A percentile compares a stretch with the other conserved stretches of the same genome.
phyloP scores from a whole-genome alignment of 1,140 invertebrate species.

The Rhagoletis pomonella region DNA sequence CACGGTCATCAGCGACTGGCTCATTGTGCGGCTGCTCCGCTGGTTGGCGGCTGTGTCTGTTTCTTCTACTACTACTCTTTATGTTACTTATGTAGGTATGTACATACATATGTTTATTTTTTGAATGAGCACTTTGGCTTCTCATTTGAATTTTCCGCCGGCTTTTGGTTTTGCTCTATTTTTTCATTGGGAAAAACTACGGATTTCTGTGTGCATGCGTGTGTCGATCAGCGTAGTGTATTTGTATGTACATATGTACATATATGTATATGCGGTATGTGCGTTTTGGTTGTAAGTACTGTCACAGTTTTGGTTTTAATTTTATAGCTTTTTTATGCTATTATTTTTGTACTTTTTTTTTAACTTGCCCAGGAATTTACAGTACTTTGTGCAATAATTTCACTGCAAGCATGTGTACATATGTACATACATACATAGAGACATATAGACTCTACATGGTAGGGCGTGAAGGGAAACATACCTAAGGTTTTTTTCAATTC shows the following conservation, averaged over 20 bases:
- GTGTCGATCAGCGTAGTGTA: not conserved
- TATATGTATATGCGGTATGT: not conserved
- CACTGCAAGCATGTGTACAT: not conserved
- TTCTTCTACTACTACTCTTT: not conserved
- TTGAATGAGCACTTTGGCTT: slow-evolving; percentile 20
- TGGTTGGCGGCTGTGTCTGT: not conserved
- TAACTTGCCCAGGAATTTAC: slow-evolving; percentile 26
- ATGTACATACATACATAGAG: no score
- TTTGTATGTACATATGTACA: not conserved
- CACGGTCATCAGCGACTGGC: not conserved
- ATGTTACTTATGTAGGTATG: slow-evolving; percentile 4
- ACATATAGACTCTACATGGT: no score
- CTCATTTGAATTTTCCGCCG: slow-evolving; percentile 49
- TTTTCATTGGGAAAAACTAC: slow-evolving; percentile 36
- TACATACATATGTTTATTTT: not conserved
- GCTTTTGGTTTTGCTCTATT: slow-evolving; percentile 44
- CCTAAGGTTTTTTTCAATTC: not conserved
- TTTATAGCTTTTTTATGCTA: slow-evolving; percentile 30
- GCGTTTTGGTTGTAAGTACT: slow-evolving; percentile 26
- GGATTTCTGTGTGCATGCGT: not conserved
- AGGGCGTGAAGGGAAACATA: not conserved
- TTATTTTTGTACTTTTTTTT: slow-evolving; percentile 12
- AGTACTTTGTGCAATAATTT: slow-evolving; percentile 32
- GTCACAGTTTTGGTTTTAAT: slow-evolving; percentile 45
- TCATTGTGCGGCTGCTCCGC: slow-evolving; percentile 34